Percentiles rank a stretch among this genome's conserved stretches.
phyloP scores from a whole-genome alignment of 2,888 invertebrate species.

The Tridacna gigas region DNA sequence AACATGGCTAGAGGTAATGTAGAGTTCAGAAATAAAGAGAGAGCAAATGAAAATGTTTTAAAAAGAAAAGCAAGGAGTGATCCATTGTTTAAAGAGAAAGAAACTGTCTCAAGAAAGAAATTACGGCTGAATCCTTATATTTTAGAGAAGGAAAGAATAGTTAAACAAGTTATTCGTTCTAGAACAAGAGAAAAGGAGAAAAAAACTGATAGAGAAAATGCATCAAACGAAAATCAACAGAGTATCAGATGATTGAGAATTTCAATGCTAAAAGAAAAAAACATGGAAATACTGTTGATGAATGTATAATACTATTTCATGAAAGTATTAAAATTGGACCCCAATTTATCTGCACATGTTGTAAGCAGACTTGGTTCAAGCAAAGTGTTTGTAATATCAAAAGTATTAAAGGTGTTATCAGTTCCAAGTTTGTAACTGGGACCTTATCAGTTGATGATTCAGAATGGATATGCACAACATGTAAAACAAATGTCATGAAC shows the following conservation, averaged over 20 bases:
- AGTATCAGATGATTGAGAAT: neutral
- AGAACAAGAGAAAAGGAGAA: neutral
- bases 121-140: neutral
- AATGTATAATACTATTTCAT: neutral
- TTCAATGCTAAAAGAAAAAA: neutral
- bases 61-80: neutral
- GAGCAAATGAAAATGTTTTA: neutral
- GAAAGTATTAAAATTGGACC: neutral
- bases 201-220: neutral
- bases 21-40: neutral
- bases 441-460: conserved; percentile 9
- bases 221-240: neutral
- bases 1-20: neutral
- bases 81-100: neutral
- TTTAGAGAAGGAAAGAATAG: conserved; percentile 4
- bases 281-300: neutral
- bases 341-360: neutral
- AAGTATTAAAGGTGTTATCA: neutral
- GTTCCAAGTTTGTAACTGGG: conserved; percentile 12
- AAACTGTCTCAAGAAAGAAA: neutral
- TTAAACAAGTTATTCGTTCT: neutral
- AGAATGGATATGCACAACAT: conserved; percentile 29
- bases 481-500: conserved; percentile 13
- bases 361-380: neutral
- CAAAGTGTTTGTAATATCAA: neutral